Base-by-base conservation (phyloP, 2,797 vertebrate genomes). In the Darevskia nairensis region DNA sequence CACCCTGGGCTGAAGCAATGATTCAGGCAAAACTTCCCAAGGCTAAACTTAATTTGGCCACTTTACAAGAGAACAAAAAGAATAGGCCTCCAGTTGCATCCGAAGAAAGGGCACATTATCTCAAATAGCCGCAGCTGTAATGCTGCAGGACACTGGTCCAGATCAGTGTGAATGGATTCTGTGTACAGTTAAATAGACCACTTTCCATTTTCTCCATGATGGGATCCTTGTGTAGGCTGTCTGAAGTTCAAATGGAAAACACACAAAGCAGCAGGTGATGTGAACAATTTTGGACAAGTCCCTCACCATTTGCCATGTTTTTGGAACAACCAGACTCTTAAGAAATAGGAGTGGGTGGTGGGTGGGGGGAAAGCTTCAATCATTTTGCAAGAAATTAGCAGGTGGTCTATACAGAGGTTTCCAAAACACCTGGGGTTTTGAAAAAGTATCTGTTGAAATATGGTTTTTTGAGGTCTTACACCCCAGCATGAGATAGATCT, bases 31-130 rank as follows among this genome's bases (percentile, higher is more conserved):
- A 0, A 19, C 39, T 87, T 55, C 21, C 76, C 85, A 75, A 29
- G 85, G 50, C 77, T 94, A 90, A 82, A 72, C 87, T 91, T 89
- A 17, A 19, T 32, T 89, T 9, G 0, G 7, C 76, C 78, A 68
- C 8, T 92, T 94, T 86, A 71, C 27, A 84, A 92, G 68, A 84
- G 86, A 90, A n/a, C 11, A 46, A 85, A 39, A 75, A 92, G 91
- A 92, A 93, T 69, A 69, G 50, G 59, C 82, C 92, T 74, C 82
- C 80, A 68, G 4, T 77, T 93, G 68, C 80, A 72, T 88, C 85
- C n/a, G 32, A 86, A 64, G 86, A 68, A 92, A 84, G 44, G 90
- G 39, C 44, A 1, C 21, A 59, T 90, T 90, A 90, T 29, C 76
- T 80, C 39, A 83, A 72, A 80, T 41, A 76, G 27, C 17, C 94